A percentile compares a stretch with the other conserved stretches of the same genome.
Conservation (phyloP, 64 coral and sea anemone genomes). For the Trachythela sp. region DNA sequence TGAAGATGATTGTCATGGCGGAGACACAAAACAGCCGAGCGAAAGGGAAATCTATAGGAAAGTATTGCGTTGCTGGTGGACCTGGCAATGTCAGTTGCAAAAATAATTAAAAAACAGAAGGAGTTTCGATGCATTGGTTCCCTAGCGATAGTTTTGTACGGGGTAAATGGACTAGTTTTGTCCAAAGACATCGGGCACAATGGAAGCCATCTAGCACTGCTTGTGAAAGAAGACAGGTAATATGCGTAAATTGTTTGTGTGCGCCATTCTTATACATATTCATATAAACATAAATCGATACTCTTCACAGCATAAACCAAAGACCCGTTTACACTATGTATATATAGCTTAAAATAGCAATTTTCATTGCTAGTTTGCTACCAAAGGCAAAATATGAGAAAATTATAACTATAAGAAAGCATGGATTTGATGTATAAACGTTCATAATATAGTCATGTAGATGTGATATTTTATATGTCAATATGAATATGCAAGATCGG, state of each 20-base stretch:
- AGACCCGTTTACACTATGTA: too few species aligned
- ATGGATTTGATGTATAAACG: background rate
- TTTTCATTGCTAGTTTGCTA: too few species aligned
- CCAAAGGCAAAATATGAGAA: too few species aligned
- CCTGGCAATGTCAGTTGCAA: background rate
- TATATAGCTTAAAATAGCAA: too few species aligned
- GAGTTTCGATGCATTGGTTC: background rate
- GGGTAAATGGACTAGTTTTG: background rate
- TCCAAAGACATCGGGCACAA: background rate
- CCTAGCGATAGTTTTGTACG: background rate
- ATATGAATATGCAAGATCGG: background rate
- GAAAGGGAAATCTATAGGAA: background rate
- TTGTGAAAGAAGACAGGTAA: background rate
- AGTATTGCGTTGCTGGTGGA: background rate
- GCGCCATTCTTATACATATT: background rate
- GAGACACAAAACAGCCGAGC: background rate
- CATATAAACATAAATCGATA: background rate
- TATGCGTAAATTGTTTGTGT: background rate
- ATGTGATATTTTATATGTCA: too few species aligned
- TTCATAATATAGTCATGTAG: background rate
- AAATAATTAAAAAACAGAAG: conserved; percentile 8
- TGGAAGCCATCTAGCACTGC: conserved; percentile 1
- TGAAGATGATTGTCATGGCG: background rate
- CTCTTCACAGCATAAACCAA: too few species aligned
- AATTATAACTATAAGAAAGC: too few species aligned